These are phyloP conservation scores for Cephalopholis sonnerati DNA, from an alignment of 2,113 vertebrate genomes.

Conservation along the genomic window DNA sequence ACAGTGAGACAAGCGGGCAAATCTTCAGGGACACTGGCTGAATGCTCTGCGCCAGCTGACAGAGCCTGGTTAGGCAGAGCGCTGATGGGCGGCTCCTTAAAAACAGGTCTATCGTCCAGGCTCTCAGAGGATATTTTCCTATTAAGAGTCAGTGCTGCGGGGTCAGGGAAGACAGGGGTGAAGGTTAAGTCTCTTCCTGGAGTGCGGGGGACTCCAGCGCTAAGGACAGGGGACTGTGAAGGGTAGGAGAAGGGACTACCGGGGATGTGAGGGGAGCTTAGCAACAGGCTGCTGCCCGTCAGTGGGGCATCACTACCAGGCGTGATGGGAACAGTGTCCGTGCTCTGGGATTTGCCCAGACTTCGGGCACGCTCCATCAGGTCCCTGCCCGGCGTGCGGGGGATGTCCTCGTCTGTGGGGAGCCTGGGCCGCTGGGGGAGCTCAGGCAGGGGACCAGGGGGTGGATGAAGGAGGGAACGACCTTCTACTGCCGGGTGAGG, in stretches of 20 bases:
- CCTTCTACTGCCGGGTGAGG: conserved; percentile 78
- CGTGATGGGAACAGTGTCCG: conserved; percentile 90
- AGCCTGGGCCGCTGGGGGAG: conserved; percentile 82
- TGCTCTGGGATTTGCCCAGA: conserved; percentile 93
- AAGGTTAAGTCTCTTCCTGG: conserved; percentile 97
- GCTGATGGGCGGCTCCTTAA: conserved; percentile 89
- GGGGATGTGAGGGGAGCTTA: conserved; percentile 93
- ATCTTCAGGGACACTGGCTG: conserved; percentile 79
- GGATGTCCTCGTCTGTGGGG: conserved; percentile 91
- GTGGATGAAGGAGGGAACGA: conserved; percentile 72
- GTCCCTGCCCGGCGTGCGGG: conserved; percentile 93
- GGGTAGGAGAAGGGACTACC: conserved; percentile 97
- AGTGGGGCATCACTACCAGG: conserved; percentile 92
- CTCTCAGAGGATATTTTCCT: conserved; percentile 91
- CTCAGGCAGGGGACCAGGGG: conserved; percentile 66
- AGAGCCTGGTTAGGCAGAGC: conserved; percentile 80
- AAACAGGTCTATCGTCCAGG: conserved; percentile 85
- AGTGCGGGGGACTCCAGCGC: conserved; percentile 93
- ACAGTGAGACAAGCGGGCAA: conserved; percentile 73
- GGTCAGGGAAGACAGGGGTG: conserved; percentile 93
- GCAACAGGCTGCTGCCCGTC: conserved; percentile 89
- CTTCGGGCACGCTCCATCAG: conserved; percentile 85
- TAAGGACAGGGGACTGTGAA: conserved; percentile 92
- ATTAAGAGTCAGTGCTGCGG: conserved; percentile 83
- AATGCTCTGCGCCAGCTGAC: conserved; percentile 74